Conservation (phyloP, 92 coral and sea anemone genomes). For the Palythoa heliodiscus region DNA sequence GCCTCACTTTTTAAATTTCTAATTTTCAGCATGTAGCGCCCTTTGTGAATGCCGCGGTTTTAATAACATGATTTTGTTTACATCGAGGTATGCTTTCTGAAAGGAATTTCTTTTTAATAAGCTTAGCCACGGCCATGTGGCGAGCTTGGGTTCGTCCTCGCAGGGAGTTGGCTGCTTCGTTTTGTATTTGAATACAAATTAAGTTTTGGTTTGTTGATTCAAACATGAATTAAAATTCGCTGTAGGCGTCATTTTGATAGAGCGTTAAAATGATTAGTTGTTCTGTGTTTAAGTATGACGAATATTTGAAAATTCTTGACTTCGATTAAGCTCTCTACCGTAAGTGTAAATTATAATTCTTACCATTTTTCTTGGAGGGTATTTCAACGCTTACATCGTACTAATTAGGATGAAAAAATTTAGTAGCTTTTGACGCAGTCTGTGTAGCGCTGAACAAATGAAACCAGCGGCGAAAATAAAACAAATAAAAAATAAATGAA, state of each 20-base stretch:
- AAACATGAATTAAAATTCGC: background rate
- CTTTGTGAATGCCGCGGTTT: slow-evolving; percentile 40
- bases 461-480: no score
- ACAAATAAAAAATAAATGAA: no score
- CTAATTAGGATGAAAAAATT: no score
- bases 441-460: no score
- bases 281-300: no score
- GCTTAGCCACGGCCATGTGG: background rate
- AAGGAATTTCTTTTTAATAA: slow-evolving; percentile 1
- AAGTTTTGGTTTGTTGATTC: background rate
- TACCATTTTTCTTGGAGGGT: no score
- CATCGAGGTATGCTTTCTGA: slow-evolving; percentile 4
- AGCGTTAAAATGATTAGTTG: no score
- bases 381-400: no score
- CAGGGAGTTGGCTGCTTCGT: slow-evolving; percentile 7
- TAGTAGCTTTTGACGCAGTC: no score
- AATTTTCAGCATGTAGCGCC: slow-evolving; percentile 8
- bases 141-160: background rate
- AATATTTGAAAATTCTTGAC: no score
- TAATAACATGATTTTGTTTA: background rate
- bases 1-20: slow-evolving; percentile 4
- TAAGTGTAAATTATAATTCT: no score
- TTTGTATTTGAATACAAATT: background rate
- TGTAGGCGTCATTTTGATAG: background rate
- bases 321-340: no score